These are phyloP conservation scores for Heteronetta atricapilla DNA, from an alignment of 2,113 vertebrate genomes.

Conservation along the genomic window DNA sequence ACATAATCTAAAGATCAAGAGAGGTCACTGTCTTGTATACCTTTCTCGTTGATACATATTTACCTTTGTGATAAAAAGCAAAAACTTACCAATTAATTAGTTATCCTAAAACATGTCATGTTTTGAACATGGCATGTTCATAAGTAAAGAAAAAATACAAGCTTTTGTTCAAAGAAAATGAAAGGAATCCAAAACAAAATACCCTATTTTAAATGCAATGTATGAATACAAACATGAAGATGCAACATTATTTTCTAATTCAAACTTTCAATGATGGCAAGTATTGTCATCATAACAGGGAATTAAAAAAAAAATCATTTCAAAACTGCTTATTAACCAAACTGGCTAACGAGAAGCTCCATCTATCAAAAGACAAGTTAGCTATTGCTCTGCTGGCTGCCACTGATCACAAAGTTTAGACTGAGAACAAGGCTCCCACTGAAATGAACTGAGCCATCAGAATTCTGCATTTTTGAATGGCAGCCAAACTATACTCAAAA, in stretches of 20 bases:
- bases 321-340: not conserved
- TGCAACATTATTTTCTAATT: not conserved
- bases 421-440: slow-evolving; percentile 3
- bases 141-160: not conserved
- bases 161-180: not conserved
- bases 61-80: not conserved
- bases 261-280: not conserved
- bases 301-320: not conserved
- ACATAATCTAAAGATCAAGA: not conserved
- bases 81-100: not conserved
- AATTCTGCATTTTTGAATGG: slow-evolving; percentile 25
- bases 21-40: not conserved
- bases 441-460: not conserved
- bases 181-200: not conserved
- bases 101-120: not conserved
- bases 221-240: not conserved
- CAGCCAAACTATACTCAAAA: slow-evolving; percentile 6
- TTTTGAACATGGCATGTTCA: not conserved
- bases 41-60: not conserved
- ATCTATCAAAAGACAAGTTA: not conserved
- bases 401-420: not conserved
- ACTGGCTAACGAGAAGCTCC: not conserved
- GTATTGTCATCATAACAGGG: not conserved
- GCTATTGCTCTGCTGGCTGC: not conserved
- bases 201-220: not conserved